Conservation (phyloP, 2,113 vertebrate species). For the Mesocricetus auratus region DNA sequence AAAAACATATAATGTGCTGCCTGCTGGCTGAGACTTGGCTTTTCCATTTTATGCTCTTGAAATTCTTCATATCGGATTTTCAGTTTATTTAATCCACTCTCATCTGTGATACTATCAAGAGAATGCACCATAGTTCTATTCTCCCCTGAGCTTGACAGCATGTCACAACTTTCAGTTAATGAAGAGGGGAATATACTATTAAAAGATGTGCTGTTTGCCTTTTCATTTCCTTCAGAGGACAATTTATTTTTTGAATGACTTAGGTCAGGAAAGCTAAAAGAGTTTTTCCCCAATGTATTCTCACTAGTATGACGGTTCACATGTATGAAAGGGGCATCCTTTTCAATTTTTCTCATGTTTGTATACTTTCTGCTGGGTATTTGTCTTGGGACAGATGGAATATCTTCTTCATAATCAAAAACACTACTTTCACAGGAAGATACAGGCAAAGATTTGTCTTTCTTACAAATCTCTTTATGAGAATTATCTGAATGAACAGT, state of each 20-base stretch:
- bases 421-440: slow-evolving; percentile 91
- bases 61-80: slow-evolving; percentile 99
- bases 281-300: slow-evolving; percentile 89
- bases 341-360: slow-evolving; percentile 94
- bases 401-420: slow-evolving; percentile 92
- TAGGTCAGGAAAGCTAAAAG: slow-evolving; percentile 92
- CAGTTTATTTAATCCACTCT: slow-evolving; percentile 94
- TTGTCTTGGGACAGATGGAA: slow-evolving; percentile 91
- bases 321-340: slow-evolving; percentile 88
- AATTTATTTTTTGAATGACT: slow-evolving; percentile 91
- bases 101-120: slow-evolving; percentile 89
- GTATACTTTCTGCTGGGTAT: slow-evolving; percentile 92
- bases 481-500: slow-evolving; percentile 90
- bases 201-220: slow-evolving; percentile 86
- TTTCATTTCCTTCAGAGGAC: slow-evolving; percentile 90
- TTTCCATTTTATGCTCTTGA: slow-evolving; percentile 96
- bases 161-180: slow-evolving; percentile 88
- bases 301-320: slow-evolving; percentile 86
- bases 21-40: slow-evolving; percentile 95
- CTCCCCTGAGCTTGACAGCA: slow-evolving; percentile 86
- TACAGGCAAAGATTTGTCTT: slow-evolving; percentile 87
- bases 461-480: slow-evolving; percentile 89
- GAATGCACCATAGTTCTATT: slow-evolving; percentile 86
- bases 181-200: slow-evolving; percentile 86
- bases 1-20: slow-evolving; percentile 99